Evolutionary conservation across 2,113 vertebrate species (phyloP).

Genomic region (Onychostoma macrolepis): DNA sequence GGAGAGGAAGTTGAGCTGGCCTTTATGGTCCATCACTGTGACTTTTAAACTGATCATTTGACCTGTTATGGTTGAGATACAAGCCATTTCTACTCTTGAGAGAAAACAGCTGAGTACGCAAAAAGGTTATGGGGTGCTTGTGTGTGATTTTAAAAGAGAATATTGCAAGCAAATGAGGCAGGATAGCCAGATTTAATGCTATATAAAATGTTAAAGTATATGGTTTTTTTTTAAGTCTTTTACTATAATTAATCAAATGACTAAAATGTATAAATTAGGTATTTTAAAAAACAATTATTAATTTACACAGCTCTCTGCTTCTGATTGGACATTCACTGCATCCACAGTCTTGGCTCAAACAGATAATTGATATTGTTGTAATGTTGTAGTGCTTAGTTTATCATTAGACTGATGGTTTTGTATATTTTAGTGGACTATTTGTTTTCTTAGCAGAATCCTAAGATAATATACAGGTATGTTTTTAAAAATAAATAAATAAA

Average conservation of each 20-base stretch:
- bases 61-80: slow-evolving; percentile 31
- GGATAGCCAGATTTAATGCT: neutral
- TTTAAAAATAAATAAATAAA: too few relatives aligned
- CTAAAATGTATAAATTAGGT: neutral
- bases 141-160: neutral
- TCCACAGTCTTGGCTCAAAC: neutral
- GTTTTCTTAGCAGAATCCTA: neutral
- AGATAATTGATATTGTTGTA: neutral
- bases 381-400: neutral
- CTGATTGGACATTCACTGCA: neutral
- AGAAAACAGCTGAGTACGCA: slow-evolving; percentile 51
- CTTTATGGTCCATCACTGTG: slow-evolving; percentile 48
- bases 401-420: neutral
- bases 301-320: neutral
- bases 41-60: slow-evolving; percentile 27
- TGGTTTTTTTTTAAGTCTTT: neutral
- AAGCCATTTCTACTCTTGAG: slow-evolving; percentile 21
- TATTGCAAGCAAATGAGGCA: neutral
- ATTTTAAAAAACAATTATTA: neutral
- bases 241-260: neutral
- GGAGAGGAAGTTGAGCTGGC: slow-evolving; percentile 48
- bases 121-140: neutral
- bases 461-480: neutral
- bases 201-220: neutral
- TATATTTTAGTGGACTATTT: neutral